Percentiles rank a stretch among this genome's conserved stretches.
phyloP scores from a whole-genome alignment of 2,888 invertebrate genomes.

The Nephrotoma guestfalica region DNA sequence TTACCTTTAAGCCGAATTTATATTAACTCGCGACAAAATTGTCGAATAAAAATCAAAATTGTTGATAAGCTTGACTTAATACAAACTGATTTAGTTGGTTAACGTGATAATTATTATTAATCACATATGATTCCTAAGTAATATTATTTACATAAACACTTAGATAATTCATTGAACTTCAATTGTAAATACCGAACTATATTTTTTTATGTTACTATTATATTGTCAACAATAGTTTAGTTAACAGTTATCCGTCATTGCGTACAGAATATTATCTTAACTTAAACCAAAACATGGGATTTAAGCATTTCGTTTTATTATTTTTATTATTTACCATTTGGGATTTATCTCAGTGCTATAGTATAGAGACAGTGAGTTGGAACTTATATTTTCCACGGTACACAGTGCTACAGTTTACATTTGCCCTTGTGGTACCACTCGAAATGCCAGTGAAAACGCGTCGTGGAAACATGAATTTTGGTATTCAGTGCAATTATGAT shows the following conservation, averaged over 20 bases:
- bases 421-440: not conserved
- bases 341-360: not conserved
- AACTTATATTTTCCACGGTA: not conserved
- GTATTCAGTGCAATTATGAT: not conserved
- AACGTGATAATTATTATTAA: not conserved
- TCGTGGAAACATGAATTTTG: not conserved
- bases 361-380: not conserved
- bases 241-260: not conserved
- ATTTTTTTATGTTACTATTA: not conserved
- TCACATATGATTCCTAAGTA: not conserved
- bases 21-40: too few species aligned
- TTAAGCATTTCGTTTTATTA: not conserved
- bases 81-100: not conserved
- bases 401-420: not conserved
- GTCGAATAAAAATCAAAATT: too few species aligned
- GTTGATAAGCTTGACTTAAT: too few species aligned
- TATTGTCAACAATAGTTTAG: not conserved
- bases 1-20: too few species aligned
- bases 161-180: not conserved
- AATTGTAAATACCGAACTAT: not conserved
- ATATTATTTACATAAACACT: not conserved
- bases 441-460: not conserved
- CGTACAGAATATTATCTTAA: not conserved
- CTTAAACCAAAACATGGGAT: not conserved
- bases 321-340: not conserved